Conservation (phyloP, 2,888 invertebrate genomes). For the Neoascia interrupta region DNA sequence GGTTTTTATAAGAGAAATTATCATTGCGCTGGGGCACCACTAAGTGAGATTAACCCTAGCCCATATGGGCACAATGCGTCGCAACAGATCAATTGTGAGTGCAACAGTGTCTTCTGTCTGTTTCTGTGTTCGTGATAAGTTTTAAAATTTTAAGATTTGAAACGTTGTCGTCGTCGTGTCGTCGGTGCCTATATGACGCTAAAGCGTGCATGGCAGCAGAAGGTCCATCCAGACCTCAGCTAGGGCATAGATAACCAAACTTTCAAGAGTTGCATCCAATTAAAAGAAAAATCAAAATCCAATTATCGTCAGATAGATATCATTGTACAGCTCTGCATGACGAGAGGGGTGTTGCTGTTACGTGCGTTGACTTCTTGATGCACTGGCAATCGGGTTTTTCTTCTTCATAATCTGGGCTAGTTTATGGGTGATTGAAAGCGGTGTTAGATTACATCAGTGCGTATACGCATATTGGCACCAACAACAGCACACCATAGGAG, state of each 20-base stretch:
- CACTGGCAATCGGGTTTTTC: not conserved
- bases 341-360: constrained; percentile 28
- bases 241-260: constrained; percentile 29
- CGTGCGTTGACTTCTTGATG: constrained; percentile 56
- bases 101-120: constrained; percentile 37
- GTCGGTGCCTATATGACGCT: too few relatives aligned
- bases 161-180: constrained; percentile 13
- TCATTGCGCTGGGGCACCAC: constrained; percentile 34
- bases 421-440: constrained; percentile 59
- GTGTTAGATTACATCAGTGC: constrained; percentile 47
- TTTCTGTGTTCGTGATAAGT: constrained; percentile 52
- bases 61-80: constrained; percentile 50
- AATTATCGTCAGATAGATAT: constrained; percentile 48
- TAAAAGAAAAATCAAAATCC: constrained; percentile 60
- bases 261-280: constrained; percentile 53
- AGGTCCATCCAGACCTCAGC: constrained; percentile 29
- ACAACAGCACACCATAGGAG: constrained; percentile 25
- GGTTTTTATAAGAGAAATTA: constrained; percentile 14
- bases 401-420: constrained; percentile 39
- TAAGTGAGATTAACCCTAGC: constrained; percentile 44
- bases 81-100: constrained; percentile 59
- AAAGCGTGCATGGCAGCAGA: constrained; percentile 42
- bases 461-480: constrained; percentile 34
- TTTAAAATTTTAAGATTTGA: constrained; percentile 61
- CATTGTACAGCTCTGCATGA: not conserved